These are phyloP conservation scores for Erebia epiphron DNA, from an alignment of 2,888 invertebrate species.

Conservation along the genomic window DNA sequence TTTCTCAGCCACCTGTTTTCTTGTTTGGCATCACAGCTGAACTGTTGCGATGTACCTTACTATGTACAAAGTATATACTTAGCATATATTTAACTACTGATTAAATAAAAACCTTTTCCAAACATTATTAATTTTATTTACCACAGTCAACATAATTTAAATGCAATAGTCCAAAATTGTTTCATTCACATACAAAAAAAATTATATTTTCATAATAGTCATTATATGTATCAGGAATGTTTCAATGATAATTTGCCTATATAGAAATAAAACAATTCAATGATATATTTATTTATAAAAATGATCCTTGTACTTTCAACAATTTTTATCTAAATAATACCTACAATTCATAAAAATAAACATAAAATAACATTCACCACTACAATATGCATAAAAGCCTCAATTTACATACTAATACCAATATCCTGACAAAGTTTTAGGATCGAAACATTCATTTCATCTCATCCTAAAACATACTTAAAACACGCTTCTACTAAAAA, in stretches of 20 bases:
- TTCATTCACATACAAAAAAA: not conserved
- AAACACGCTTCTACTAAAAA: not conserved
- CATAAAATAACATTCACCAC: slow-evolving; percentile 3
- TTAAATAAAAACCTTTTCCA: slow-evolving; percentile 7
- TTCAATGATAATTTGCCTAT: slow-evolving; percentile 7
- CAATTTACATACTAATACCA: not conserved
- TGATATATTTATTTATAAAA: slow-evolving; percentile 10
- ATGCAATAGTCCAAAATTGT: slow-evolving; percentile 24
- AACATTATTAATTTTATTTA: slow-evolving; percentile 9
- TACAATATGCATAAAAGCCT: not conserved
- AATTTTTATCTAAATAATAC: not conserved
- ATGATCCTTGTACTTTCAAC: slow-evolving; percentile 4
- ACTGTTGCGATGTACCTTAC: too few species aligned
- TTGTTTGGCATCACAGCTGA: too few species aligned
- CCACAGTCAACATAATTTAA: slow-evolving; percentile 18
- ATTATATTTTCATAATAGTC: too few species aligned
- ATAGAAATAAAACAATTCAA: slow-evolving; percentile 18
- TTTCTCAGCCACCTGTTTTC: too few species aligned
- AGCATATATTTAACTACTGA: not conserved
- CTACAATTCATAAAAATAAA: not conserved
- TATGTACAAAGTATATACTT: not conserved
- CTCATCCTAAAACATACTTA: too few species aligned
- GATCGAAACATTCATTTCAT: not conserved
- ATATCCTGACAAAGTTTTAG: not conserved
- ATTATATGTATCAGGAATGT: slow-evolving; percentile 29